A percentile compares a stretch with the other conserved stretches of the same genome.
Conservation (phyloP, 2,888 invertebrate genomes). For the Cremastobaeus sp. region DNA sequence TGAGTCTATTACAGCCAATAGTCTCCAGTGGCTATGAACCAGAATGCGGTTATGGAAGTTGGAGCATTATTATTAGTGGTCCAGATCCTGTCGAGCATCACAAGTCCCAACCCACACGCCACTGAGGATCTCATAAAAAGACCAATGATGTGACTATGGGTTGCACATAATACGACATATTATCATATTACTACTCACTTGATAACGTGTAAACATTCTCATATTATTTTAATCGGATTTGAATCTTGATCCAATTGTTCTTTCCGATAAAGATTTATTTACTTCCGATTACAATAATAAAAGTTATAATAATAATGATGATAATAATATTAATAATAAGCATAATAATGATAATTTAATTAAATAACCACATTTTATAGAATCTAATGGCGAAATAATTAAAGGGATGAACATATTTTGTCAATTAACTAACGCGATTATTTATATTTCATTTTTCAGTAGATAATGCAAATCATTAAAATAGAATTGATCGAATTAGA, state of each 20-base stretch:
- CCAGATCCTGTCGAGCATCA: slow-evolving; percentile 24
- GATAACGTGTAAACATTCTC: slow-evolving; percentile 14
- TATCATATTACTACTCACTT: slow-evolving; percentile 7
- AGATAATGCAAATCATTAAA: background rate
- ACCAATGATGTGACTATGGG: slow-evolving; percentile 1
- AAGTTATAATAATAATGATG: too few species aligned
- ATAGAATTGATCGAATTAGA: background rate
- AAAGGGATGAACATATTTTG: too few species aligned
- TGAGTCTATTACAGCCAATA: slow-evolving; percentile 12
- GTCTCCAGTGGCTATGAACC: slow-evolving; percentile 29
- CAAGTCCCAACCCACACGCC: slow-evolving; percentile 21
- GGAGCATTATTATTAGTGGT: slow-evolving; percentile 16
- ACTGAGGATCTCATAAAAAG: slow-evolving; percentile 13
- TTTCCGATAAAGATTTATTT: too few species aligned
- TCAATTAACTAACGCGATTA: too few species aligned
- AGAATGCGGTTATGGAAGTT: slow-evolving; percentile 35
- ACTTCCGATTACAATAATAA: too few species aligned
- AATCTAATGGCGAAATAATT: too few species aligned
- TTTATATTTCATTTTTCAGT: background rate
- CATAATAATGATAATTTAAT: too few species aligned
- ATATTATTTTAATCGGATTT: background rate
- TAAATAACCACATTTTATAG: background rate
- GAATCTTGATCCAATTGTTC: background rate
- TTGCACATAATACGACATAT: slow-evolving; percentile 9
- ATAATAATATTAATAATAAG: too few species aligned